Conservation (phyloP, 2,888 invertebrate species). For the Cephonodes hylas region DNA sequence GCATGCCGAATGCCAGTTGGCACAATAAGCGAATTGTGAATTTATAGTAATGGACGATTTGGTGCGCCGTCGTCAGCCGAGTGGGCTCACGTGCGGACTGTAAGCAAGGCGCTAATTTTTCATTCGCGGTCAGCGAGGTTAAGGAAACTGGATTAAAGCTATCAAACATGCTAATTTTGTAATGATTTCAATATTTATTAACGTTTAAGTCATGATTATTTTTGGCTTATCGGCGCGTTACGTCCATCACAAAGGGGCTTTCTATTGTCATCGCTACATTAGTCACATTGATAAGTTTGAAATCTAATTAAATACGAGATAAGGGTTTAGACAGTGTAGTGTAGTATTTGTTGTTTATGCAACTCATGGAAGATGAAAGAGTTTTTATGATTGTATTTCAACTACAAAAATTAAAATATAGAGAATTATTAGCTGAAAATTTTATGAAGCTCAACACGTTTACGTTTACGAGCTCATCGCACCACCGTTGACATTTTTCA, state of each 20-base stretch:
- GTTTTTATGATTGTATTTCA: no score
- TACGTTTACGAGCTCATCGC: no score
- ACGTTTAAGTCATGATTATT: background rate
- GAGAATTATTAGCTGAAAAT: no score
- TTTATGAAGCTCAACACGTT: no score
- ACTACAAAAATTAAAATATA: no score
- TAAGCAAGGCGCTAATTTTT: background rate
- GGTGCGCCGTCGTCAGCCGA: slow-evolving; percentile 14
- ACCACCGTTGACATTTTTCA: no score
- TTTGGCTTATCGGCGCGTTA: background rate
- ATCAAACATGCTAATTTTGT: background rate
- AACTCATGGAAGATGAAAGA: no score
- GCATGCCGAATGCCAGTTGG: slow-evolving; percentile 56
- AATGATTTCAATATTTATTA: background rate
- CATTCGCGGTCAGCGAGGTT: background rate
- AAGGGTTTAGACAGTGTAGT: no score
- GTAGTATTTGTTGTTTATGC: no score
- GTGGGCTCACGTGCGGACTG: slow-evolving; percentile 16
- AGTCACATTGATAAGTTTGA: no score
- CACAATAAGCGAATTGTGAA: slow-evolving; percentile 41
- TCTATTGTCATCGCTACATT: no score
- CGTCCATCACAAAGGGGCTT: background rate
- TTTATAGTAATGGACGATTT: slow-evolving; percentile 30
- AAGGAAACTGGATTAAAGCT: background rate
- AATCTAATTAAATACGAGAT: no score